phyloP scores from a whole-genome alignment of 2,888 invertebrate species.

The Arctia plantaginis region DNA sequence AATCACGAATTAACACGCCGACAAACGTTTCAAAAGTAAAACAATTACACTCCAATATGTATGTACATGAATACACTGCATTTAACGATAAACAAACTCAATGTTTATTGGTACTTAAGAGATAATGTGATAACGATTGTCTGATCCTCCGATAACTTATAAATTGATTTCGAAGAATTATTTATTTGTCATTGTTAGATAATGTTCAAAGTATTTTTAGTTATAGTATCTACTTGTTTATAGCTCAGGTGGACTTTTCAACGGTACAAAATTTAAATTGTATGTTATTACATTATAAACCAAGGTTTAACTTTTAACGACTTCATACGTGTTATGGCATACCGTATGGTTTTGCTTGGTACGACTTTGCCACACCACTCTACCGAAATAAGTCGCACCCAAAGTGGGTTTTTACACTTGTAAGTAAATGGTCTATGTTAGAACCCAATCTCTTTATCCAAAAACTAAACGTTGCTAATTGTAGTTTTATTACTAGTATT shows the following conservation, averaged over 20 bases:
- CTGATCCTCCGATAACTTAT: conserved; percentile 37
- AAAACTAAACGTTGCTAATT: not conserved
- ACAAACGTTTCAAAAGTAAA: not conserved
- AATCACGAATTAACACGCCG: too few species aligned
- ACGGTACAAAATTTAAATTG: too few species aligned
- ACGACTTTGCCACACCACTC: too few species aligned
- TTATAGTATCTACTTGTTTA: not conserved
- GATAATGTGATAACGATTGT: conserved; percentile 32
- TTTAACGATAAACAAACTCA: conserved; percentile 37
- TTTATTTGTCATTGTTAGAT: not conserved
- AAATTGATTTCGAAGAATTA: conserved; percentile 45
- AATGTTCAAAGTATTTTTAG: conserved; percentile 2
- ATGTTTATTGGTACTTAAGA: conserved; percentile 39
- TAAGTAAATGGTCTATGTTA: too few species aligned
- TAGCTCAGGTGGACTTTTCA: too few species aligned
- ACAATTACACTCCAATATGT: not conserved
- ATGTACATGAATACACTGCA: conserved; percentile 18
- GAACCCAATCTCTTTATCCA: not conserved
- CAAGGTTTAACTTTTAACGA: too few species aligned
- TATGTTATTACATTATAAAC: not conserved
- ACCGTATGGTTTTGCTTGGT: too few species aligned
- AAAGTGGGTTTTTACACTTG: too few species aligned
- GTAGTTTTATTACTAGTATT: not conserved
- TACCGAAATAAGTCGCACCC: too few species aligned
- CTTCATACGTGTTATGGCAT: too few species aligned